Evolutionary conservation across 1,140 invertebrate species (phyloP).

Genomic region (Metaphire vulgaris): DNA sequence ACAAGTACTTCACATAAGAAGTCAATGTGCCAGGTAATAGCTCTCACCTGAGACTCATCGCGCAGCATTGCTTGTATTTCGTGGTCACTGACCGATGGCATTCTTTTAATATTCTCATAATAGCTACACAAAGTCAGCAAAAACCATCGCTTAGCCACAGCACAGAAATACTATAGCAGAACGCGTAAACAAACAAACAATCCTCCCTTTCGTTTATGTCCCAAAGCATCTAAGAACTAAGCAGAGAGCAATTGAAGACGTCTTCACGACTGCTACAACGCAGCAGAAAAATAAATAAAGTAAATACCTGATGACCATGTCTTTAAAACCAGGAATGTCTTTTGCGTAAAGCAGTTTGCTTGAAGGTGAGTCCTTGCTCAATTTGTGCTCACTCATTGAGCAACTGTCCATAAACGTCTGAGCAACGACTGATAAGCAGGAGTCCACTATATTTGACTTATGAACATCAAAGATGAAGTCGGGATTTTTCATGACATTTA

Average conservation of each 20-base stretch:
- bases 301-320: conserved; percentile 96
- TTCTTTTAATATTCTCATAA: conserved; percentile 61
- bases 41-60: conserved; percentile 90
- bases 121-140: conserved; percentile 51
- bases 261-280: too few species aligned
- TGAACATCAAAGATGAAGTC: conserved; percentile 99
- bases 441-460: conserved; percentile 98
- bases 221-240: too few species aligned
- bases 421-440: conserved; percentile 95
- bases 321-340: conserved; percentile 98
- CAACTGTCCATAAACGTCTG: conserved; percentile 99
- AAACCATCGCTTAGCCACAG: too few species aligned
- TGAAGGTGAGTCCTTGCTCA: conserved; percentile 98
- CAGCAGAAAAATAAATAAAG: too few species aligned
- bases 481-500: conserved; percentile 99
- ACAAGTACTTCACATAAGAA: too few species aligned
- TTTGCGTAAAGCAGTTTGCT: conserved; percentile 98
- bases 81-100: conserved; percentile 97
- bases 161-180: too few species aligned
- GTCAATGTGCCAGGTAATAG: too few species aligned
- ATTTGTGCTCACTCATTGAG: conserved; percentile 94
- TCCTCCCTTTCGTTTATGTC: too few species aligned
- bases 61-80: conserved; percentile 99
- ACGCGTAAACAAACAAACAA: too few species aligned
- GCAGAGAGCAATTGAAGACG: too few species aligned